phyloP scores from a whole-genome alignment of 2,888 invertebrate species.

The Tachina grossa region DNA sequence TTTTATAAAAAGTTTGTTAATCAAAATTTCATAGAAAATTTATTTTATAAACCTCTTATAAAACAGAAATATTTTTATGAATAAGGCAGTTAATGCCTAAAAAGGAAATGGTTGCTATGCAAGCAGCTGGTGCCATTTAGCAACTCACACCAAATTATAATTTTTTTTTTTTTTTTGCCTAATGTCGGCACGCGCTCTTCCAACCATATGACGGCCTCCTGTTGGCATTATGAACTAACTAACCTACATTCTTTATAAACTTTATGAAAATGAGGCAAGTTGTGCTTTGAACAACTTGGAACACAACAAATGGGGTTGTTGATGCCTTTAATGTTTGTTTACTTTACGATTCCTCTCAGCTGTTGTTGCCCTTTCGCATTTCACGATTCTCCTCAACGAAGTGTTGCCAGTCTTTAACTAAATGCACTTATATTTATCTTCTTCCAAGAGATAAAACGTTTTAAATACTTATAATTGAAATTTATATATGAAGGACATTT shows the following conservation, averaged over 20 bases:
- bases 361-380: slow-evolving; percentile 1
- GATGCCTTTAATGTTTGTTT: slow-evolving; percentile 45
- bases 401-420: slow-evolving; percentile 25
- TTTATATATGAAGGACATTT: slow-evolving; percentile 48
- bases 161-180: neutral
- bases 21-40: too few relatives aligned
- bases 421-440: neutral
- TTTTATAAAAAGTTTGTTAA: too few relatives aligned
- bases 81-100: too few relatives aligned
- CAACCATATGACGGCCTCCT: slow-evolving; percentile 57
- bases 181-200: slow-evolving; percentile 49
- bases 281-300: neutral
- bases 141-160: too few relatives aligned
- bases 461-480: slow-evolving; percentile 39
- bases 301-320: slow-evolving; percentile 2
- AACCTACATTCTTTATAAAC: slow-evolving; percentile 64
- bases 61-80: too few relatives aligned
- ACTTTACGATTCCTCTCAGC: neutral
- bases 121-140: slow-evolving; percentile 30
- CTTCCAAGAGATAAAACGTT: slow-evolving; percentile 16
- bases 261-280: neutral
- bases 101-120: neutral
- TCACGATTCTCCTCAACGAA: slow-evolving; percentile 1
- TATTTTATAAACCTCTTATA: too few relatives aligned
- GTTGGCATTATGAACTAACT: slow-evolving; percentile 59